Evolutionary conservation across 2,797 vertebrate genomes (phyloP), one percentile per base, ranked within the genome.

Genomic region (Lerista edwardsae): DNA sequence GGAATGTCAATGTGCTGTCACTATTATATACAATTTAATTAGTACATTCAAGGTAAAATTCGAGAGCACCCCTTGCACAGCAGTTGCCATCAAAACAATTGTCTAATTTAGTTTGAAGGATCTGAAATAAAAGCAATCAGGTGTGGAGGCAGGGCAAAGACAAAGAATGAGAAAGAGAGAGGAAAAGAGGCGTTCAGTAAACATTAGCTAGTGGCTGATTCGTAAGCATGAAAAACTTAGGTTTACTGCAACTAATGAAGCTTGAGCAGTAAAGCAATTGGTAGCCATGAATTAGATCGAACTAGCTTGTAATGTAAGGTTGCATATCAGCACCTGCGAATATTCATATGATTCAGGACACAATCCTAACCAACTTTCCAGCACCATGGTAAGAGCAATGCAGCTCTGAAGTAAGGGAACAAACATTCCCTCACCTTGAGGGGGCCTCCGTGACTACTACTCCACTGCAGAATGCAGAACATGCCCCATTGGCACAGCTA

Each of bases 1-100:
- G n/a, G 79, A 87, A 47, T 78, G 79, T 87, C 82, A 87, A 80
- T 73, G 72, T 19, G 44, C 79, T 77, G 73, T 82, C 73, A 81
- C 82, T 73, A 78, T 84, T 84, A 84, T 87, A 84, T 84, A 81
- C 79, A 87, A 84, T 82, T 84, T 87, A 84, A 87, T 87, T 87
- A 84, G 83, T 71, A 59, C 55, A 77, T 59, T 87, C 77, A 81
- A 84, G 79, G 82, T 84, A 87, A 87, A 87, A 81, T 84, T 73
- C 67, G 84, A 81, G 73, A 87, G 75, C 79, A 81, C 36, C 73
- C 78, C 34, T 84, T 77, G 47, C 83, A 55, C 85, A 81, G 83
- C 82, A 84, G 67, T 61, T 81, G 78, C 73, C 79, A 84, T 87
- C 86, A 84, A 82, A 73, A 81, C 74, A 84, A 84, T 84, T 82